Evolutionary conservation across 2,797 vertebrate genomes (phyloP), one percentile per base, ranked within the genome.

Genomic region (Gastrophryne carolinensis): DNA sequence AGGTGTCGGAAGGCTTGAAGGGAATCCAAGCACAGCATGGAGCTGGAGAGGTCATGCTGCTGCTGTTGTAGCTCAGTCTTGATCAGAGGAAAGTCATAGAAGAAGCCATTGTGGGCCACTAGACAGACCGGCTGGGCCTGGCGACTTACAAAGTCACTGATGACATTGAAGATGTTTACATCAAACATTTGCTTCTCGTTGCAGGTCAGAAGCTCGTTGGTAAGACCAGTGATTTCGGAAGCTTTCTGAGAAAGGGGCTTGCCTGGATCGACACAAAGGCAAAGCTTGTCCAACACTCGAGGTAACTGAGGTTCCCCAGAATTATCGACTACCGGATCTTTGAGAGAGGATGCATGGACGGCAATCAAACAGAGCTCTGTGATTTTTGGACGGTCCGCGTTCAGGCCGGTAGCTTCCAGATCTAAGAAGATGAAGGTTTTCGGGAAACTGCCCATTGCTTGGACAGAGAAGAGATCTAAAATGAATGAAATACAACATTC

Each of bases 101-200:
- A 44, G 0, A 86, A 83, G 32, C 87, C 88, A 0, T 88, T 88
- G 76, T 89, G 88, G 15, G 87, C 87, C 53, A 89, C 85, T 0
- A 88, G 81, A 66, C 88, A 89, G 65, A 89, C 30, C 1, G 87
- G 88, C 10, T 81, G 61, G 8, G 80, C 79, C 76, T 89, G 87
- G 15, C 87, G 82, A 30, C 79, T 73, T 62, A 89, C 68, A 76
- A 89, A 89, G 8, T 79, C 83, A 15, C 72, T 77, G 23, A 87
- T 41, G 0, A 53, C 63, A 15, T 11, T 67, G 12, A 81, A 78
- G 60, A 83, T 78, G 0, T 67, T 24, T 0, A 0, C 0, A 1
- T 89, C 70, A 2, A 88, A 86, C 26, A 56, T n/a, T 0, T 64
- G 75, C 69, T 88, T 88, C 62, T 64, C 17, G 12, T 81, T 82